Base-by-base conservation (phyloP, 2,113 vertebrate species). In the Erythrolamprus reginae region DNA sequence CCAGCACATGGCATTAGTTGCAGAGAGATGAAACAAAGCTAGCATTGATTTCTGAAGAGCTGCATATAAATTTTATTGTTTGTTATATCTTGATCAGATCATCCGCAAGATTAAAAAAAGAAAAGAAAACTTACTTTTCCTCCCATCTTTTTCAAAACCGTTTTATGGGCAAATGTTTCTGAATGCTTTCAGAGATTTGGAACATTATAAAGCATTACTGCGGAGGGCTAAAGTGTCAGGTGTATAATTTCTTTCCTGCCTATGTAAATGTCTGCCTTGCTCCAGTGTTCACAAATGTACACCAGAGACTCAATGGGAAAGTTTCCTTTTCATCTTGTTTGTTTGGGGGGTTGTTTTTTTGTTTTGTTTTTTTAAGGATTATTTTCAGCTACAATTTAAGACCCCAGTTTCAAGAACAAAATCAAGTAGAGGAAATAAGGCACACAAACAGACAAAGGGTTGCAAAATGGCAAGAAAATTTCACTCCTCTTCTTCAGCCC, bases 311-410 rank as follows among this genome's bases (percentile, higher is more conserved):
- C 92, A 92, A 90, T 70, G 51, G 15, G 86, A 92, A 85, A 38
- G n/a, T 92, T 87, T 93, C 90, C 82, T 53, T 86, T 88, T 89
- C 84, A 82, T 89, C 7, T 58, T 28, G 12, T 10, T 61, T 65
- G 13, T 65, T 65, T 55, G 13, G n/a, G n/a, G n/a, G n/a, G 13
- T 48, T 12, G 1, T n/a, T 91, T 47, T 42, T 52, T 87, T 12
- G 3, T 6, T 47, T 48, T 21, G 3, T 33, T 90, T 45, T 48
- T 53, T 55, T 33, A 52, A 52, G 38, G 42, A 42, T 95, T 93
- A 95, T 70, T 93, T 93, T 96, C 88, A 92, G 90, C 82, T 93
- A 91, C 90, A 95, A 96, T 96, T 96, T 94, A 95, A 53, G 65
- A 93, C 52, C 48, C 91, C 95, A 92, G 61, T 52, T 94, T 93